Evolutionary conservation across 2,113 vertebrate genomes (phyloP), one percentile per base, ranked within the genome.

Genomic region (Trematomus loennbergii): DNA sequence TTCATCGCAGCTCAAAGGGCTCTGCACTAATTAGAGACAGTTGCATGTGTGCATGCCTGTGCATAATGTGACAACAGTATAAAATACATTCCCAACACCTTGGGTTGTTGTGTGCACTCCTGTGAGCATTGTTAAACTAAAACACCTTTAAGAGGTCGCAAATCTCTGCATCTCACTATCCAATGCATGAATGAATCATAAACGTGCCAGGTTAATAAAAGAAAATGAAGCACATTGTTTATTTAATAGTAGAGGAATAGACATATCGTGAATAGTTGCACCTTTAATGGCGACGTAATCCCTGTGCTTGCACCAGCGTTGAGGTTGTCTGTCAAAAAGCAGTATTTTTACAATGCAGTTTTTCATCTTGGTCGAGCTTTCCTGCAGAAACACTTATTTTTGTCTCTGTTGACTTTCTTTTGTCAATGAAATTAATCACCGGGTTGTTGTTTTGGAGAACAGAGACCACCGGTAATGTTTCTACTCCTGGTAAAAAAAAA

Each of bases 11-110:
- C 75, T 85, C 69, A 64, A 40, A 0, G 61, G 83, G 73, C 48
- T 75, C 46, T 61, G 64, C 52, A 64, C 76, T 87, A 84, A 91
- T 90, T 92, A 88, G 62, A 76, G 65, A 61, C 16, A 40, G 67
- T 9, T 75, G 61, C 68, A 71, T 25, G 25, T 72, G 55, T 75
- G 71, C 63, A 61, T 66, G 66, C 46, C 7, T 74, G 12, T 82
- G 29, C 3, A 40, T 43, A 58, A 36, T 61, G 33, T 75, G 15
- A n/a, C 25, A 18, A 22, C 49, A 25, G 6, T 61, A 20, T 60
- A 5, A 43, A 58, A 7, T 46, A 29, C n/a, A 22, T 40, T 25
- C 15, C 11, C 18, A 48, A 9, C 12, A 9, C 0, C 15, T 43
- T 12, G 0, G 18, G 12, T 45, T 43, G 22, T 48, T 45, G n/a